Percentiles rank a stretch among this genome's conserved stretches.
phyloP scores from a whole-genome alignment of 2,113 vertebrate genomes.

The Casuarius casuarius region DNA sequence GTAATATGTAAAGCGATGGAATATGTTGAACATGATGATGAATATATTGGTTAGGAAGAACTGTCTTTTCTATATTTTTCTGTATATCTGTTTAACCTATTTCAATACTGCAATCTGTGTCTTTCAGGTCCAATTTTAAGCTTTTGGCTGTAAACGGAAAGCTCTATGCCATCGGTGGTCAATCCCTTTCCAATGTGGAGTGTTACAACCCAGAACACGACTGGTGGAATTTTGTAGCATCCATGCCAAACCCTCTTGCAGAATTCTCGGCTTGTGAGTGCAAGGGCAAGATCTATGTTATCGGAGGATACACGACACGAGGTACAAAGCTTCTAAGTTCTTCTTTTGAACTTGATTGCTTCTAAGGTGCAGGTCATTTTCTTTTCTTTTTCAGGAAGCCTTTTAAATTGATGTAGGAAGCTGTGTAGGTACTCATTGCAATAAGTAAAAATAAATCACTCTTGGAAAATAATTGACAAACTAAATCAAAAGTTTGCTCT shows the following conservation, averaged over 20 bases:
- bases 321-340: conserved; percentile 69
- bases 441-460: background rate
- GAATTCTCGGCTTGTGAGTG: conserved; percentile 97
- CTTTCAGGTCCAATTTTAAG: conserved; percentile 93
- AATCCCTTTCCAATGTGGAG: conserved; percentile 91
- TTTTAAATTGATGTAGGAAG: background rate
- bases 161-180: conserved; percentile 93
- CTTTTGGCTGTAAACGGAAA: conserved; percentile 89
- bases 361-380: background rate
- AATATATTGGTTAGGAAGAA: background rate
- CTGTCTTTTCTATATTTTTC: background rate
- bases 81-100: background rate
- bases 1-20: background rate
- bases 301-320: conserved; percentile 94
- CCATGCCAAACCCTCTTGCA: conserved; percentile 89
- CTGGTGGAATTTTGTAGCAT: conserved; percentile 92
- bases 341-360: background rate
- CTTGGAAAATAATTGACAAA: background rate
- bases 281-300: conserved; percentile 92
- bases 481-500: background rate
- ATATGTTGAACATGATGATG: background rate
- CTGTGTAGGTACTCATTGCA: background rate
- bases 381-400: background rate
- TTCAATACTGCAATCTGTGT: background rate
- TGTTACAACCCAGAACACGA: conserved; percentile 93